These are phyloP conservation scores for Pinctada fucata DNA, from an alignment of 2,888 invertebrate genomes.

Conservation along the genomic window DNA sequence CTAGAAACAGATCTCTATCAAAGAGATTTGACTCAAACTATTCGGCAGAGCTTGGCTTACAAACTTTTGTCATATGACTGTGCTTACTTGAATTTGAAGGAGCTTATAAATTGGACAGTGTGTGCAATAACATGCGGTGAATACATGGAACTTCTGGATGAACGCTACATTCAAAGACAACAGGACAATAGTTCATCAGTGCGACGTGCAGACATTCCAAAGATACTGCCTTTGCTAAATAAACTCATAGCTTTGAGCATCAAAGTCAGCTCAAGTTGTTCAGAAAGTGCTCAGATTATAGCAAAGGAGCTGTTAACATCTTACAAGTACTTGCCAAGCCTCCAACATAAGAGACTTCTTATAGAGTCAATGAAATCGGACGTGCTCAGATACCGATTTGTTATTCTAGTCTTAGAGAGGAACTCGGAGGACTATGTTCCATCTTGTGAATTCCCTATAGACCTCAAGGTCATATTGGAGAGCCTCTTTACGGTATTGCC, in stretches of 20 bases:
- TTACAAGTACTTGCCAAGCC: constrained; percentile 53
- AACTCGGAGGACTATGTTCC: constrained; percentile 48
- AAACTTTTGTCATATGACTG: constrained; percentile 48
- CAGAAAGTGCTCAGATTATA: constrained; percentile 52
- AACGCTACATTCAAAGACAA: constrained; percentile 18
- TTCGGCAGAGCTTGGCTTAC: constrained; percentile 49
- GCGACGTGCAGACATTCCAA: constrained; percentile 34
- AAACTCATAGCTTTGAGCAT: constrained; percentile 51
- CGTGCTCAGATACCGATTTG: constrained; percentile 53
- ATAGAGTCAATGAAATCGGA: constrained; percentile 53
- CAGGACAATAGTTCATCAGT: background rate
- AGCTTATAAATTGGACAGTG: constrained; percentile 49
- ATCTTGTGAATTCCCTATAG: constrained; percentile 51
- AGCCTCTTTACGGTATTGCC: constrained; percentile 49
- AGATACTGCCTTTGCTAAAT: constrained; percentile 48
- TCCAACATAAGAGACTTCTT: constrained; percentile 50
- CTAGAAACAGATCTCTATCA: constrained; percentile 47
- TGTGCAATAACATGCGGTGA: constrained; percentile 36
- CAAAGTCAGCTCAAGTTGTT: constrained; percentile 51
- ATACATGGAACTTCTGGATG: constrained; percentile 27
- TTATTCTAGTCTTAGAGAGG: constrained; percentile 50
- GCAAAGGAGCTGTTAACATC: constrained; percentile 49
- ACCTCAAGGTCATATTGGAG: constrained; percentile 48
- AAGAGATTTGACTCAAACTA: constrained; percentile 37
- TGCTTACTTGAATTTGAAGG: constrained; percentile 41